Evolutionary conservation across 2,113 vertebrate species (phyloP), one percentile per base, ranked within the genome.

Genomic region (Lycocorax pyrrhopterus): DNA sequence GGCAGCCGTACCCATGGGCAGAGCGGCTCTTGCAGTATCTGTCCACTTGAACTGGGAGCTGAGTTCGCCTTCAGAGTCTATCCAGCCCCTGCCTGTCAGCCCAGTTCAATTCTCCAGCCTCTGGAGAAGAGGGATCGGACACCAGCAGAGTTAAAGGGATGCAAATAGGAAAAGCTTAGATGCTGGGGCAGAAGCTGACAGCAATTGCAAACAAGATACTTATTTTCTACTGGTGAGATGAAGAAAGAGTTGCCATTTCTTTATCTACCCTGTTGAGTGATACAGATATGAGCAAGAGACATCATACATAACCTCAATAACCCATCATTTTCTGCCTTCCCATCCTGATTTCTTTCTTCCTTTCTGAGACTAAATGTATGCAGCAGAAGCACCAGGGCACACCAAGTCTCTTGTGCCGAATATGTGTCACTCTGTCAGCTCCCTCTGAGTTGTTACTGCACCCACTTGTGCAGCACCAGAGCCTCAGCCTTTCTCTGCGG

Each of bases 321-420:
- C 37, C 10, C 35, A 46, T 47, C 26, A 25, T 64, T 53, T 78
- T 93, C 51, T 81, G 25, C 43, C 2, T 4, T 87, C 26, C 44
- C 30, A 35, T 47, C 16, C 73, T 77, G 16, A 59, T 10, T 77
- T 62, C 41, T 71, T 77, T 77, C 59, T 49, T n/a, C 13, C 51
- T 46, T 90, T 88, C 37, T 77, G 33, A 43, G 32, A 33, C 10
- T 44, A 33, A 44, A 73, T 13, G 13, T 47, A 8, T 3, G 14
- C 55, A 94, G 43, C 13, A 51, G 22, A 76, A 44, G 56, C 16
- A 2, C 18, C 2, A 9, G 26, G 52, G 15, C 68, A 33, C 41
- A 17, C 9, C 18, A 51, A 51, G 26, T n/a, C 26, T 85, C 17
- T 35, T 27, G 15, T 51, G 35, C 6, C 0, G 1, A 60, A 9